These are phyloP conservation scores for Synergus itoensis DNA, from an alignment of 2,888 invertebrate genomes.

Conservation along the genomic window DNA sequence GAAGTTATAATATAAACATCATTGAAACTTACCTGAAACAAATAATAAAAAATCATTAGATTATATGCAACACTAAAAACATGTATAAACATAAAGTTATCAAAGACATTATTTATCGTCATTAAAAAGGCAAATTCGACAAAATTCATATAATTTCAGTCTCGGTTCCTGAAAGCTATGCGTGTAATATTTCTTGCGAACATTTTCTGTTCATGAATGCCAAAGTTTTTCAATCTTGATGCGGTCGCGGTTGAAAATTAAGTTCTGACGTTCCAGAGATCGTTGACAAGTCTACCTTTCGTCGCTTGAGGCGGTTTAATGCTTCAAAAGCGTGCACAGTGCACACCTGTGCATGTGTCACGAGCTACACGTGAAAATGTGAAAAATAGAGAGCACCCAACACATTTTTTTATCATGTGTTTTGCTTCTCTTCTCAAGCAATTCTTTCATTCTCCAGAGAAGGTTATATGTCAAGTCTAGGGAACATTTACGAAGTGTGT, in stretches of 20 bases:
- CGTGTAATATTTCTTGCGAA: too few relatives aligned
- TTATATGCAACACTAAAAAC: background rate
- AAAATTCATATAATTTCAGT: too few relatives aligned
- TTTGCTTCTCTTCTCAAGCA: background rate
- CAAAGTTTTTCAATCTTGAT: background rate
- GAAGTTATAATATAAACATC: too few relatives aligned
- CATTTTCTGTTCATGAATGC: background rate
- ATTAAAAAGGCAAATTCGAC: too few relatives aligned
- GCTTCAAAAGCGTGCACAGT: slow-evolving; percentile 1
- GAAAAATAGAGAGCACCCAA: slow-evolving; percentile 1
- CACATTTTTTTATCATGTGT: background rate
- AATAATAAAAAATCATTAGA: background rate
- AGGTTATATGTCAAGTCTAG: background rate
- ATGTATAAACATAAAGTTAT: too few relatives aligned
- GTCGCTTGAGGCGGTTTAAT: slow-evolving; percentile 1
- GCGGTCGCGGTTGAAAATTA: background rate
- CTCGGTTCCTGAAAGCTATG: too few relatives aligned
- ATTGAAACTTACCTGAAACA: background rate
- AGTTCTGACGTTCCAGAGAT: background rate
- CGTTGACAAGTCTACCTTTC: background rate
- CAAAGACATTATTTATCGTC: too few relatives aligned
- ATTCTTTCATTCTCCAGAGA: background rate
- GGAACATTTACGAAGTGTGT: background rate
- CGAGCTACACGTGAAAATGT: background rate
- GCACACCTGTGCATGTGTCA: background rate